Evolutionary conservation across 1,140 invertebrate genomes (phyloP), one percentile per base, ranked within the genome.

Genomic region (Condylostylus longicornis): DNA sequence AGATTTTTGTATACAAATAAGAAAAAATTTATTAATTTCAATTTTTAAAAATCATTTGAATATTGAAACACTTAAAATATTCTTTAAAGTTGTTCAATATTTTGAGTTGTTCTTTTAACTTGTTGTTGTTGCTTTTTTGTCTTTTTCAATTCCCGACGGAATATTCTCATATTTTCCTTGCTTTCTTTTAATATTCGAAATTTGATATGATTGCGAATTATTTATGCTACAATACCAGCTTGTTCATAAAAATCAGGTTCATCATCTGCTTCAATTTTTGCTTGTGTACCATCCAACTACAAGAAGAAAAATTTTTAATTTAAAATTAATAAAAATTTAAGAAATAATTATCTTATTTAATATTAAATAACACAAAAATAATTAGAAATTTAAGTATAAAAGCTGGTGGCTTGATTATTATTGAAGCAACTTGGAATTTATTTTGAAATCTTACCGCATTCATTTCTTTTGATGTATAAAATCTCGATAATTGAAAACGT

Each of bases 171-270:
- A n/a, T n/a, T n/a, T n/a, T n/a, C n/a, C n/a, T n/a, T n/a, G n/a
- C n/a, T n/a, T n/a, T n/a, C n/a, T n/a, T n/a, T n/a, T n/a, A n/a
- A n/a, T n/a, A n/a, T n/a, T n/a, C n/a, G n/a, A n/a, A n/a, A n/a
- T n/a, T n/a, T n/a, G n/a, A n/a, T n/a, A n/a, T n/a, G n/a, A n/a
- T n/a, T n/a, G n/a, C n/a, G 7, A 14, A 14, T 31, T 15, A 5
- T 30, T 65, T 72, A 82, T 46, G 77, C 78, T 43, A 85, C 83
- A 60, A 85, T 61, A 28, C 77, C 75, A 37, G 82, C 79, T 66
- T 85, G 78, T 47, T 77, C 78, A 58, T 91, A 93, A 65, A 91
- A 91, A 60, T 91, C 87, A n/a, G 82, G 82, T 61, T 90, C 87
- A 54, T 87, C 84, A 45, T 88, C 81, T 41, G 65, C 63, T 40